Base-by-base conservation (phyloP, 1,140 invertebrate genomes). In the Sinonovacula constricta region DNA sequence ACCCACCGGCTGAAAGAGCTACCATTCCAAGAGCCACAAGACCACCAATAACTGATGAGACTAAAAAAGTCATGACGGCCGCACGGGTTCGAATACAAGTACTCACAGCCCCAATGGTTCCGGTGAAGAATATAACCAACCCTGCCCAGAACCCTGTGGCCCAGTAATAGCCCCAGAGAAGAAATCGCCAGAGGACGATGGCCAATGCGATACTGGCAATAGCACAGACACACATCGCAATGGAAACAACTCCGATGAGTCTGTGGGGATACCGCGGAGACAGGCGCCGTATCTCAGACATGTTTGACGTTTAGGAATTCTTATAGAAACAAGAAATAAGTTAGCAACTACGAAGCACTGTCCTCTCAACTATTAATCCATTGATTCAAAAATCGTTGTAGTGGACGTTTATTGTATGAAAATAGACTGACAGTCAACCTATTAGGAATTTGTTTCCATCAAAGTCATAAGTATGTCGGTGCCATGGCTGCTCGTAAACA, bases 121-220 rank as follows among this genome's bases (percentile, higher is more conserved):
- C 74, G n/a, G 63, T 54, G 1, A 77, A 18, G 0, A 77, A 45
- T 33, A 77, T 60, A 1, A 77, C 65, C 24, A 24, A 34, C 18
- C 74, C 74, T 3, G 49, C 57, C 74, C 74, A 77, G 26, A 77
- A 67, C 3, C 74, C 74, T 2, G 74, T 77, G 0, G 34, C 63
- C 3, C 45, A 39, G 34, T 77, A 67, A 45, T 67, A 67, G 30
- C 74, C 74, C 74, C 74, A 77, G 3, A 77, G 54, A 59, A 31
- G 18, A 60, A 36, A 28, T 28, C 14, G 59, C 63, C 51, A 67
- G 4, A 51, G 31, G 3, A 77, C 31, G 7, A 77, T 57, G 30
- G 49, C 65, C 10, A 54, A 51, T 1, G 62, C 65, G 24, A 77
- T 77, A 45, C 74, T 59, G n/a, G 49, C 74, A 39, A 54, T 60